A percentile compares a stretch with the other conserved stretches of the same genome.
These are phyloP conservation scores for Rhynchonema sp. DNA, from an alignment of 2,888 invertebrate species.

Conservation along the genomic window DNA sequence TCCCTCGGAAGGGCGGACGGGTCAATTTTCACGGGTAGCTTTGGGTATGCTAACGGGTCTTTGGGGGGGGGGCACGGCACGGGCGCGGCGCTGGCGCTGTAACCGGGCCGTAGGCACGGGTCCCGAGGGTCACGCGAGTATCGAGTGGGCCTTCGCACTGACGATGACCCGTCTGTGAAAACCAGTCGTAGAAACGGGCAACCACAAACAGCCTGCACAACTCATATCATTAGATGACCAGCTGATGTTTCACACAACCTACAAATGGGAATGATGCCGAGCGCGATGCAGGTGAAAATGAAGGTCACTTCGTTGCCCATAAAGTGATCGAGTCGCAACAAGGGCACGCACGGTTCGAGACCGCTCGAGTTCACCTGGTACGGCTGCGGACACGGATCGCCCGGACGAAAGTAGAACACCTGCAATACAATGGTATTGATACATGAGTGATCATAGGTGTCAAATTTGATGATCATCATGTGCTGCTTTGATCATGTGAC, in stretches of 20 bases:
- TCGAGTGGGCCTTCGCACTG: no score
- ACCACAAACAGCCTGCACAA: no score
- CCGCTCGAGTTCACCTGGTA: constrained; percentile 50
- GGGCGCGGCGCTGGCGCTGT: no score
- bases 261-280: constrained; percentile 71
- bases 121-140: no score
- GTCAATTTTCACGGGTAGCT: no score
- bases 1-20: no score
- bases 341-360: constrained; percentile 66
- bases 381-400: constrained; percentile 79
- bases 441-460: not conserved
- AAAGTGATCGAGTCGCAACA: constrained; percentile 71
- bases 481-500: not conserved
- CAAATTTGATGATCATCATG: not conserved
- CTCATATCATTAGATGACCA: no score
- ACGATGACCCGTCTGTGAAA: no score
- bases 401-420: constrained; percentile 22
- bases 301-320: constrained; percentile 81
- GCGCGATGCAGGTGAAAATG: constrained; percentile 75
- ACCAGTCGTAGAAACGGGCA: no score
- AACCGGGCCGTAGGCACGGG: no score
- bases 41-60: no score
- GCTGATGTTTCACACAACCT: constrained; percentile 14
- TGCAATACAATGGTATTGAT: not conserved
- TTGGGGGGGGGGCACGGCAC: no score